Evolutionary conservation across 2,113 vertebrate species (phyloP).

Genomic region (Microtus montanus): DNA sequence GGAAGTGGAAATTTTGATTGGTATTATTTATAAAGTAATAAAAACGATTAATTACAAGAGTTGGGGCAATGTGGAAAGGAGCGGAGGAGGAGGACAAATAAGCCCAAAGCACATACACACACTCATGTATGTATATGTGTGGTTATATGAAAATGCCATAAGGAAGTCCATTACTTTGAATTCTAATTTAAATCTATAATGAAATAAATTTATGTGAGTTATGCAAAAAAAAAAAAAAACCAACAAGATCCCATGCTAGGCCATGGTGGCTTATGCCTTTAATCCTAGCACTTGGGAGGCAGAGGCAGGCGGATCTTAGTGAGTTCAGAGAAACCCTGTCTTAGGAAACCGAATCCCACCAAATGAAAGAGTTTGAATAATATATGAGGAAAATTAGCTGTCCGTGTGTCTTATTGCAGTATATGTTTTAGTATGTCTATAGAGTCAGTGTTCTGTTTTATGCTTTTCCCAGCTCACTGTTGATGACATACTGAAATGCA

Average conservation of each 20-base stretch:
- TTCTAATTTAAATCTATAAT: no score
- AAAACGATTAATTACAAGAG: no score
- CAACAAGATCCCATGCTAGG: background rate
- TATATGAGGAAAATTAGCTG: background rate
- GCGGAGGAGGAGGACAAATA: no score
- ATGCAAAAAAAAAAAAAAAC: no score
- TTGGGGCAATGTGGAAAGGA: no score
- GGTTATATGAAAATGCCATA: no score
- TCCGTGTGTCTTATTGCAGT: background rate
- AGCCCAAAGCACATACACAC: no score
- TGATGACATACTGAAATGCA: background rate
- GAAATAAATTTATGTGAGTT: no score
- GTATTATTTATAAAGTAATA: no score
- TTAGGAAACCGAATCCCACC: background rate
- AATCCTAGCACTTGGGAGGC: background rate
- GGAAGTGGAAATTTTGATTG: no score
- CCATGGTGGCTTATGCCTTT: background rate
- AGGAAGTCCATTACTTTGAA: no score
- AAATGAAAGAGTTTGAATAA: background rate
- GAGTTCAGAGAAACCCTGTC: background rate
- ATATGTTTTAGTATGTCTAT: background rate
- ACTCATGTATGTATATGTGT: no score
- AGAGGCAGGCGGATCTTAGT: background rate
- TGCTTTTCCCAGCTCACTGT: background rate
- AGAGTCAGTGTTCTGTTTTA: background rate